Evolutionary conservation across 2,113 vertebrate species (phyloP).

Genomic region (Garra rufa): DNA sequence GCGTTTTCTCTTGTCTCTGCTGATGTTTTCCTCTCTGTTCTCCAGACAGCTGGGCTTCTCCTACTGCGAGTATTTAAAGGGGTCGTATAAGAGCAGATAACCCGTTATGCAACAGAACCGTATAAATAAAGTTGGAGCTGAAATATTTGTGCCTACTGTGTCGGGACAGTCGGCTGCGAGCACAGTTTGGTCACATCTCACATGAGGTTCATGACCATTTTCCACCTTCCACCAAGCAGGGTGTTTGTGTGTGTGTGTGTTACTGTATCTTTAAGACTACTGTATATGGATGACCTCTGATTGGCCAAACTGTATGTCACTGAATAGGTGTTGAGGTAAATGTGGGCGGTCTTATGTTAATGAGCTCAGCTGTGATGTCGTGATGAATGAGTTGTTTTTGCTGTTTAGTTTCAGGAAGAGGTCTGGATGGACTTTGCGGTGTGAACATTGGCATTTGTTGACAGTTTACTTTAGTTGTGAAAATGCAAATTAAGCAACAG

Average conservation of each 20-base stretch:
- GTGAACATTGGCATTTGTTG: no score
- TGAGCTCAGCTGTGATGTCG: neutral
- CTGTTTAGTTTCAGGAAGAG: neutral
- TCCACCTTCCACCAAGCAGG: neutral
- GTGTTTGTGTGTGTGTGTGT: neutral
- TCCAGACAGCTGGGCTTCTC: conserved; percentile 29
- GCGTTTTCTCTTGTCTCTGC: neutral
- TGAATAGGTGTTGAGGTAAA: neutral
- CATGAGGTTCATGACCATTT: neutral
- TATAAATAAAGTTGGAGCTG: neutral
- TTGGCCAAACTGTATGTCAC: neutral
- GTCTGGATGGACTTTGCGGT: no score
- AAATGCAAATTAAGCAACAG: no score
- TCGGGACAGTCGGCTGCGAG: neutral
- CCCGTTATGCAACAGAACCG: neutral
- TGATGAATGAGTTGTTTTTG: neutral
- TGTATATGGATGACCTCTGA: neutral
- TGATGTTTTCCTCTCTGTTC: neutral
- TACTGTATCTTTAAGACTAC: neutral
- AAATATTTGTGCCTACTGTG: conserved; percentile 23
- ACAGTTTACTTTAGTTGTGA: no score
- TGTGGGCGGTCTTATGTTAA: neutral
- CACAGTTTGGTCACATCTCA: neutral
- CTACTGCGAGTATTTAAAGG: conserved; percentile 26
- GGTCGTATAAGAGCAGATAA: conserved; percentile 10